Evolutionary conservation across 2,888 invertebrate genomes (phyloP), one percentile per base, ranked within the genome.

Genomic region (Dicyrtomina minuta): DNA sequence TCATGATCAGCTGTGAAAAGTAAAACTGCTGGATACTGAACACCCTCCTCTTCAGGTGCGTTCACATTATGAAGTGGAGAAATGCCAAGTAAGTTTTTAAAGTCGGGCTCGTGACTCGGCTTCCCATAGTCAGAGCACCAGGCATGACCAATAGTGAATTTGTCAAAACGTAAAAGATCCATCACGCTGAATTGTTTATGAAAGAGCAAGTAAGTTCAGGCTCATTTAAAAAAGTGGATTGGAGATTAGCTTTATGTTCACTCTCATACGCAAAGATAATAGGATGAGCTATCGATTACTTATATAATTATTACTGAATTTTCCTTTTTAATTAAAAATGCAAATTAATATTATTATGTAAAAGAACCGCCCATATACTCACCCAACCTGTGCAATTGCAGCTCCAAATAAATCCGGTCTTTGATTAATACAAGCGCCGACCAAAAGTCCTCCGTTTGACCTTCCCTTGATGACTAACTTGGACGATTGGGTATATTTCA

Each of bases 371-470:
- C 33, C 39, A 8, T 49, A 5, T 5, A 20, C 87, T 83, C 82
- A 94, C 93, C 96, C 96, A 68, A 97, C 96, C 87, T 96, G 93
- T 77, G 91, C 90, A 76, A 99, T 87, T 56, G 90, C 94, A 70
- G 93, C 93, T 12, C 93, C 96, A 83, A 90, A 98, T 64, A 98
- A 85, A 79, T 96, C 92, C 0, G 98, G 98, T 44, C 93, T 86
- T 84, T 98, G 97, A 85, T 97, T 97, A 76, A 91, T 87, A 81
- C 94, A 93, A n/a, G 96, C 96, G 0, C 82, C 59, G 5, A 33
- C 26, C n/a, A 58, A 27, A 58, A 33, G 24, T 4, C 55, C 55
- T 55, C 55, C 55, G 22, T 55, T 20, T 6, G 55, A 55, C 12
- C 12, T 20, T 5, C 55, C 55, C 22, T 55, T 24, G 4, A 55